Conservation (phyloP, 2,888 invertebrate species). For the Cerastis leucographa region DNA sequence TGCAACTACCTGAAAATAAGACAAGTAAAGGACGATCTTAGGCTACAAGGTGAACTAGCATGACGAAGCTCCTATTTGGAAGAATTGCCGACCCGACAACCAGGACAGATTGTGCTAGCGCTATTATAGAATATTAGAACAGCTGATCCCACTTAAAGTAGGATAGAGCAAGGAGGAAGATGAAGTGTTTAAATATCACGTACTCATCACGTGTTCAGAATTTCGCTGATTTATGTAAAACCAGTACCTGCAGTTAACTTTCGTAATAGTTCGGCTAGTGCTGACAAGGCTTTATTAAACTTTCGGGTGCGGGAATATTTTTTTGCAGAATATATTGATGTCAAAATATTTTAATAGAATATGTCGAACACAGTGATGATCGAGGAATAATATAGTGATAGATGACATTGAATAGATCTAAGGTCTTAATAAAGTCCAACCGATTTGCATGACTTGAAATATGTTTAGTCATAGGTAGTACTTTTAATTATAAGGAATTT, state of each 20-base stretch:
- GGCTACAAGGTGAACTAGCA: too few relatives aligned
- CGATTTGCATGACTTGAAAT: not conserved
- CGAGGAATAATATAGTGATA: conserved; percentile 1
- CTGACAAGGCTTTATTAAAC: not conserved
- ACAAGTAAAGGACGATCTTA: too few relatives aligned
- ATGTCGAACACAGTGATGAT: not conserved
- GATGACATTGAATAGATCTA: not conserved
- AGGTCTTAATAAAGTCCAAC: not conserved
- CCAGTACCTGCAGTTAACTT: not conserved
- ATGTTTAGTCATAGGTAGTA: not conserved
- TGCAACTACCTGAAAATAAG: too few relatives aligned
- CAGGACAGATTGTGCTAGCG: too few relatives aligned
- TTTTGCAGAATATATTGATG: not conserved
- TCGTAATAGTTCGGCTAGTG: not conserved
- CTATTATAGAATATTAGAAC: too few relatives aligned
- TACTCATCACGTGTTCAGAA: too few relatives aligned
- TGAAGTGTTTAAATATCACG: too few relatives aligned
- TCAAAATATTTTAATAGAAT: conserved; percentile 7
- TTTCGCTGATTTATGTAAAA: too few relatives aligned
- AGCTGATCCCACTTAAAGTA: too few relatives aligned
- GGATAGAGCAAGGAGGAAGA: too few relatives aligned
- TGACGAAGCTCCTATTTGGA: too few relatives aligned
- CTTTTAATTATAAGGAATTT: not conserved
- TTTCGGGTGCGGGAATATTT: not conserved
- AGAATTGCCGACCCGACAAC: too few relatives aligned